These are phyloP conservation scores for Etia nguti DNA, from an alignment of 2,113 vertebrate species.

Conservation along the genomic window DNA sequence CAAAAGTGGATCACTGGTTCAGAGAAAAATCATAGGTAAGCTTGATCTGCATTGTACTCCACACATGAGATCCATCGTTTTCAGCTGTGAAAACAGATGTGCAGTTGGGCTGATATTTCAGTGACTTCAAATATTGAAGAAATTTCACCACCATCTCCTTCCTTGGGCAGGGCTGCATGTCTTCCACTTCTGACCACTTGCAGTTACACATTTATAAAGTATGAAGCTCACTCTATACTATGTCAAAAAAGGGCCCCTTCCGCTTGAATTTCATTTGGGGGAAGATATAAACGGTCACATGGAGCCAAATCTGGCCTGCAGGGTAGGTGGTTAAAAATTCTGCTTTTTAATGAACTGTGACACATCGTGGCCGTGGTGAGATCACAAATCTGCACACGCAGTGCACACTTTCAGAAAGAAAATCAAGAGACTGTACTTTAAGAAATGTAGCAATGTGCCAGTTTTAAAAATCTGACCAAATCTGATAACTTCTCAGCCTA, in stretches of 20 bases:
- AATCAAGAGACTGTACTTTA: not conserved
- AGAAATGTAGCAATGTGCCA: not conserved
- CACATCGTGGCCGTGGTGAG: not conserved
- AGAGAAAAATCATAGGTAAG: not conserved
- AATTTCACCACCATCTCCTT: accelerated
- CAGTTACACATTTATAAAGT: not conserved
- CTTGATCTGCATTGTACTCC: not conserved
- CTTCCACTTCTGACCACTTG: not conserved
- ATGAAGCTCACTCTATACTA: not conserved
- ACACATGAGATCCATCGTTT: not conserved
- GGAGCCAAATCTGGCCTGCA: not conserved
- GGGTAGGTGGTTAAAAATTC: not conserved
- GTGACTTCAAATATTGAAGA: not conserved
- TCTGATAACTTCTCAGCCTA: not conserved
- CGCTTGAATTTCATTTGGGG: not conserved
- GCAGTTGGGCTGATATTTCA: not conserved
- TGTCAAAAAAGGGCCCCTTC: not conserved
- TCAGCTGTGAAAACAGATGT: not conserved
- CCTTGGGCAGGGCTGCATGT: not conserved
- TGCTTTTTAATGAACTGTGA: not conserved
- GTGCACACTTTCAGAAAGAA: not conserved
- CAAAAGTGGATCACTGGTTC: not conserved
- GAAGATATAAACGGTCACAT: not conserved
- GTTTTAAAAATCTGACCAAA: not conserved
- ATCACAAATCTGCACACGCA: not conserved